Conservation (phyloP, 1,140 invertebrate species). For the Bombus vancouverensis region DNA sequence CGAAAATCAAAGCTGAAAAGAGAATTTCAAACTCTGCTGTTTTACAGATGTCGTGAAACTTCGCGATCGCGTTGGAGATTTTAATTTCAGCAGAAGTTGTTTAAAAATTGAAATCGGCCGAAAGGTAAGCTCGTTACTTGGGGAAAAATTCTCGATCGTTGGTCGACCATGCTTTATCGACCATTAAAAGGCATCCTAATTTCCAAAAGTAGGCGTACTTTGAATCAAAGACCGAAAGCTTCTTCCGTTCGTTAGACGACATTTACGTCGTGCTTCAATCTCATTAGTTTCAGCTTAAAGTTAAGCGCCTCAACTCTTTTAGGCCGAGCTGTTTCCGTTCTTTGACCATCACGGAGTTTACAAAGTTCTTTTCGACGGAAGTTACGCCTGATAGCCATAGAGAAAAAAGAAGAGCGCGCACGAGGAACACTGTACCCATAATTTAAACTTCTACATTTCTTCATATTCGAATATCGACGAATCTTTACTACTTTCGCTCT, state of each 20-base stretch:
- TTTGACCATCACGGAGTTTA: conserved; percentile 53
- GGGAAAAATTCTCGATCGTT: conserved; percentile 3
- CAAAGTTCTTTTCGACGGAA: conserved; percentile 52
- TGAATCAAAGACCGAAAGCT: conserved; percentile 75
- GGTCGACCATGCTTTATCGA: conserved; percentile 22
- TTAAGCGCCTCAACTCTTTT: conserved; percentile 75
- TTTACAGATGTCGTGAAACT: not conserved
- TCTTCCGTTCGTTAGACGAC: conserved; percentile 71
- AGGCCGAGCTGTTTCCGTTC: conserved; percentile 50
- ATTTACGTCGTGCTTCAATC: conserved; percentile 69
- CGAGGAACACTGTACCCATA: not conserved
- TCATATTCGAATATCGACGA: not conserved
- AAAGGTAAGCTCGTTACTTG: conserved; percentile 6
- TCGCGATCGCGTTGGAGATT: not conserved
- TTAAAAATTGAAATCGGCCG: not conserved
- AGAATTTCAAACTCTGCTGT: not conserved
- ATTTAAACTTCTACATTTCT: not conserved
- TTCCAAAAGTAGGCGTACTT: conserved; percentile 72
- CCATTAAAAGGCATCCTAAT: conserved; percentile 62
- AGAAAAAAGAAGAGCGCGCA: not conserved
- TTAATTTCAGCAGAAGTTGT: not conserved
- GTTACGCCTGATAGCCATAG: not conserved
- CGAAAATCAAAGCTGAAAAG: not conserved
- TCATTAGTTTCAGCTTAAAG: conserved; percentile 75
- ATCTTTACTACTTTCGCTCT: not conserved